Percentiles rank a stretch among this genome's conserved stretches.
These are phyloP conservation scores for Caenorhabditis becei DNA, from an alignment of 2,888 invertebrate species.

Conservation along the genomic window DNA sequence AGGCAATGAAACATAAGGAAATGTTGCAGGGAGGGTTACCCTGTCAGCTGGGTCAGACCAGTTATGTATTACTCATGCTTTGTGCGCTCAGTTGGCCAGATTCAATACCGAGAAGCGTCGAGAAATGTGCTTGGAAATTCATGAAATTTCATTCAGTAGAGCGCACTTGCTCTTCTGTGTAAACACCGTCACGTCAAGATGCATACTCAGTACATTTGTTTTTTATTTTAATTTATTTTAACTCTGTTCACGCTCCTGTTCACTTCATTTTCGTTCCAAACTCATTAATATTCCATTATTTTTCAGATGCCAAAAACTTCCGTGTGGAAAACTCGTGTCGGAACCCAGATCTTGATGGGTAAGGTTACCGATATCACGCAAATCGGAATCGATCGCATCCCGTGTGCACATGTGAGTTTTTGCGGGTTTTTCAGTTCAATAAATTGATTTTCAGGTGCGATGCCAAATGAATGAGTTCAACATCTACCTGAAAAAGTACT, in stretches of 20 bases:
- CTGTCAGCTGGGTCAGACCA: background rate
- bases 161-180: conserved; percentile 24
- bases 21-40: background rate
- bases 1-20: background rate
- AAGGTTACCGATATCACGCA: conserved; percentile 74
- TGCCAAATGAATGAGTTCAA: conserved; percentile 79
- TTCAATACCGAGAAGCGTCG: conserved; percentile 39
- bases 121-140: conserved; percentile 54
- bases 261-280: background rate
- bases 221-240: conserved; percentile 5
- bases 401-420: conserved; percentile 72
- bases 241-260: conserved; percentile 21
- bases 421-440: background rate
- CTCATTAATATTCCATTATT: background rate
- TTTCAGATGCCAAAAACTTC: conserved; percentile 69
- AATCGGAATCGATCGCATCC: conserved; percentile 76
- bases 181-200: conserved; percentile 40
- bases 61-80: background rate
- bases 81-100: background rate
- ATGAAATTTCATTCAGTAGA: conserved; percentile 42
- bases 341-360: conserved; percentile 75
- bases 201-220: conserved; percentile 27
- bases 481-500: conserved; percentile 78
- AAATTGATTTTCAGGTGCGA: conserved; percentile 67
- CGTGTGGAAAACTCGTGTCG: conserved; percentile 68